phyloP scores from a whole-genome alignment of 1,140 invertebrate species.

The Magallana ariakensis region DNA sequence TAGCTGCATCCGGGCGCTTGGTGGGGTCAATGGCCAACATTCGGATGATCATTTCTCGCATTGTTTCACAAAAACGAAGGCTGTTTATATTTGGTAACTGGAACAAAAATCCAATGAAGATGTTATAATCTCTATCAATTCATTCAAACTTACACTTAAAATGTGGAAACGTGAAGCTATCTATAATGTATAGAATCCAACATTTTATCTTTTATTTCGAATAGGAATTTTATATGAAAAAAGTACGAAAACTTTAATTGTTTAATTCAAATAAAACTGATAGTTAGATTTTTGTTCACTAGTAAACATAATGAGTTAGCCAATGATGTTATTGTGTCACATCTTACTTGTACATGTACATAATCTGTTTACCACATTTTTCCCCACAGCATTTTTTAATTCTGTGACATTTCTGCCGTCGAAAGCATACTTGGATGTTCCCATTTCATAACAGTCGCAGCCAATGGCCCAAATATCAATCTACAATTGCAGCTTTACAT shows the following conservation, averaged over 20 bases:
- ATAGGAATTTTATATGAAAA: too few species aligned
- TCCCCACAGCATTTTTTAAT: constrained; percentile 18
- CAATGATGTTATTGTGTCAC: too few species aligned
- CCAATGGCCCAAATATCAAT: constrained; percentile 68
- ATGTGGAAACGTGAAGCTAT: too few species aligned
- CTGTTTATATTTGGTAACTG: constrained; percentile 22
- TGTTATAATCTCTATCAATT: too few species aligned
- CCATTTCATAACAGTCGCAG: constrained; percentile 63
- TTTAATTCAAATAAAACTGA: too few species aligned
- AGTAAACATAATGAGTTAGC: too few species aligned
- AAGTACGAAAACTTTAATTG: too few species aligned
- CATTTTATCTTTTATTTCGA: too few species aligned
- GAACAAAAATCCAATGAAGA: background rate
- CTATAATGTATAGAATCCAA: too few species aligned
- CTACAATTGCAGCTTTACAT: constrained; percentile 25
- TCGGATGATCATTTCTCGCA: constrained; percentile 10
- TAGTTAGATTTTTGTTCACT: too few species aligned
- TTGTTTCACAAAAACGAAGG: constrained; percentile 12
- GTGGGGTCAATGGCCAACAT: background rate
- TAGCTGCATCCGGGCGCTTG: background rate
- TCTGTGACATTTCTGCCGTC: constrained; percentile 46
- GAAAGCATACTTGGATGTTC: constrained; percentile 56
- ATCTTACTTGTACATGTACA: too few species aligned
- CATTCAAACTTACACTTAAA: too few species aligned
- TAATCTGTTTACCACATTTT: background rate